Conservation (phyloP, 2,113 vertebrate species). For the Ptilonorhynchus violaceus region DNA sequence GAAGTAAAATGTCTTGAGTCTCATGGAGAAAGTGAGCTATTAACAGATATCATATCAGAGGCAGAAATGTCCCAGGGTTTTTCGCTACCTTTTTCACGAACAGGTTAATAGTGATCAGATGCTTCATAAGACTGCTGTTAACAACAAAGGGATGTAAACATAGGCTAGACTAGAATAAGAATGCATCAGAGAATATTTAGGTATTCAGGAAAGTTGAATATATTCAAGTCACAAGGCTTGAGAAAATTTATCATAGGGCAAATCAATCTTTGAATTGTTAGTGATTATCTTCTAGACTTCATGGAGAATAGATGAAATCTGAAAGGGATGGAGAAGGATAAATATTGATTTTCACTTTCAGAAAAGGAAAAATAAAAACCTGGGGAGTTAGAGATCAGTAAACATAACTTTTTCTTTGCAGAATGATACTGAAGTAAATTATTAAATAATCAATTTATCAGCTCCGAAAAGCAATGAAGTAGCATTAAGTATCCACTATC, state of each 20-base stretch:
- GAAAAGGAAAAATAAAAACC: slow-evolving; percentile 24
- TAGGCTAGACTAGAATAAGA: neutral
- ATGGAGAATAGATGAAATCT: neutral
- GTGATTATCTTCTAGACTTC: neutral
- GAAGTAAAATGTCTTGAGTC: neutral
- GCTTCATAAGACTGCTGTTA: neutral
- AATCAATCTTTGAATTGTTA: neutral
- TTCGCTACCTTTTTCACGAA: neutral
- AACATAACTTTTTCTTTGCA: neutral
- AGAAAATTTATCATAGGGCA: neutral
- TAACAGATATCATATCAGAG: neutral
- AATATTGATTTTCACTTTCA: slow-evolving; percentile 5
- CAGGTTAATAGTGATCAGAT: neutral
- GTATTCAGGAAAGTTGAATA: neutral
- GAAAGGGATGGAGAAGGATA: neutral
- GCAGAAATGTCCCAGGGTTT: neutral
- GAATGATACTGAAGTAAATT: neutral
- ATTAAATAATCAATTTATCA: slow-evolving; percentile 5
- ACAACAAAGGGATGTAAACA: neutral
- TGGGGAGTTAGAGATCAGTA: neutral
- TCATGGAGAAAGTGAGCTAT: neutral
- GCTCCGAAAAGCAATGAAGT: neutral
- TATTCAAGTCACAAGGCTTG: slow-evolving; percentile 10
- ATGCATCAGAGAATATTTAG: neutral
- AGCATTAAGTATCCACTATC: neutral